phyloP scores from a whole-genome alignment of 2,113 vertebrate genomes.

The Clarias gariepinus region DNA sequence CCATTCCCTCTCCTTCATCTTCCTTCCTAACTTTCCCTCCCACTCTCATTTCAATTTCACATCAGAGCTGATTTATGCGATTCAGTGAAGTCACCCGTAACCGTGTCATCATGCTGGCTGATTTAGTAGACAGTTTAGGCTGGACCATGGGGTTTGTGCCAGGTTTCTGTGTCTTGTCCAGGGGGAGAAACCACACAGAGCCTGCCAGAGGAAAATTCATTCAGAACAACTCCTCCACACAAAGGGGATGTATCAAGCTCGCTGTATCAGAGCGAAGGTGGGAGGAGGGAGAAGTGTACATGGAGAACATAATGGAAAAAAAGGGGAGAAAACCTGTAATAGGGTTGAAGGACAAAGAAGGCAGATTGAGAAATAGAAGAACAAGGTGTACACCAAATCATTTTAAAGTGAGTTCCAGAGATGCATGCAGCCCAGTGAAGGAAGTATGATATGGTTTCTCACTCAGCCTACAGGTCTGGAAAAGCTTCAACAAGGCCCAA shows the following conservation, averaged over 20 bases:
- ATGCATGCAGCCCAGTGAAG: neutral
- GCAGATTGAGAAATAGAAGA: neutral
- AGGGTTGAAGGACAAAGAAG: neutral
- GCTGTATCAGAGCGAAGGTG: neutral
- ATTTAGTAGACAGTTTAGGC: constrained; percentile 40
- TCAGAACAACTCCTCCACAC: constrained; percentile 18
- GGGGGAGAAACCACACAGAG: constrained; percentile 33
- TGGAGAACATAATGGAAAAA: neutral
- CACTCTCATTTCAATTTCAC: constrained; percentile 30
- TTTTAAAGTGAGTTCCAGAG: neutral
- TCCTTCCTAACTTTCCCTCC: neutral
- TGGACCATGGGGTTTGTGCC: constrained; percentile 29
- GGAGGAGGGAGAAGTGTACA: neutral
- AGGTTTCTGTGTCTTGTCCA: constrained; percentile 41
- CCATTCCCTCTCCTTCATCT: neutral
- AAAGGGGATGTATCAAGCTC: constrained; percentile 34
- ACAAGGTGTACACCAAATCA: neutral
- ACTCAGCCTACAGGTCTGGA: neutral
- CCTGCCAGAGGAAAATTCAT: constrained; percentile 30
- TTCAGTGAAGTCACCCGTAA: constrained; percentile 39
- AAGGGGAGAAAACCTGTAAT: neutral
- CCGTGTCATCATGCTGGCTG: constrained; percentile 43
- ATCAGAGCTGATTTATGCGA: constrained; percentile 41
- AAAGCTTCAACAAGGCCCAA: neutral
- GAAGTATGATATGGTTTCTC: neutral